Base-by-base conservation (phyloP, 2,113 vertebrate genomes). In the Vicugna pacos region DNA sequence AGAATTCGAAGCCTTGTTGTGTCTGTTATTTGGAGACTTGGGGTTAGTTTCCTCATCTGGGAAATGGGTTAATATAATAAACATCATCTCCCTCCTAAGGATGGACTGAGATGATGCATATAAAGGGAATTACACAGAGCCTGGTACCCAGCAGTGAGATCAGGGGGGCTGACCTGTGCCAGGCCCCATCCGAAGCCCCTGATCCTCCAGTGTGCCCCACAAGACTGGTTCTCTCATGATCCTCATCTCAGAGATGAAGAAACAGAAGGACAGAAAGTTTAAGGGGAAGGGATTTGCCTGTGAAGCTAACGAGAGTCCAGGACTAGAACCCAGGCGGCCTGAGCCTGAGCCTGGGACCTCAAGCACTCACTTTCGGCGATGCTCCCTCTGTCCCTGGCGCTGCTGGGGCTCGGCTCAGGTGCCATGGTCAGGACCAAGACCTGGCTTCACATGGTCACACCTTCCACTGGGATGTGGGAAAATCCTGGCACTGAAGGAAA, bases 341-440 rank as follows among this genome's bases (percentile, higher is more conserved):
- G 56, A 8, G 20, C 14, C 8, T 2, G 52, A 48, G 48, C 11
- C 56, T 38, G 9, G 64, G 46, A 32, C 80, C 86, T 69, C 9
- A 7, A 75, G 16, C 1, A 38, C 11, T 14, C 1, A 20, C 22
- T 73, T 64, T 32, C 1, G 8, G 17, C 1, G 0, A 8, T 58
- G 54, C 42, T 12, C 19, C 14, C 67, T 5, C 19, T 50, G 38
- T 81, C 82, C 62, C 82, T 28, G 50, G 75, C 11, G 1, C n/a
- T 85, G 9, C 54, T 72, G 42, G 7, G 17, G 73, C 56, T 54
- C 58, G 46, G 64, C 20, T 88, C 79, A 69, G 65, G 42, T 16
- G 8, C 52, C 32, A 77, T 24, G 15, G 17, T 26, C 5, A 5
- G 67, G 46, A 48, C 42, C 50, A 85, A 17, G 26, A 22, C 30